Evolutionary conservation across 2,113 vertebrate genomes (phyloP).

Genomic region (Cyanoderma ruficeps): DNA sequence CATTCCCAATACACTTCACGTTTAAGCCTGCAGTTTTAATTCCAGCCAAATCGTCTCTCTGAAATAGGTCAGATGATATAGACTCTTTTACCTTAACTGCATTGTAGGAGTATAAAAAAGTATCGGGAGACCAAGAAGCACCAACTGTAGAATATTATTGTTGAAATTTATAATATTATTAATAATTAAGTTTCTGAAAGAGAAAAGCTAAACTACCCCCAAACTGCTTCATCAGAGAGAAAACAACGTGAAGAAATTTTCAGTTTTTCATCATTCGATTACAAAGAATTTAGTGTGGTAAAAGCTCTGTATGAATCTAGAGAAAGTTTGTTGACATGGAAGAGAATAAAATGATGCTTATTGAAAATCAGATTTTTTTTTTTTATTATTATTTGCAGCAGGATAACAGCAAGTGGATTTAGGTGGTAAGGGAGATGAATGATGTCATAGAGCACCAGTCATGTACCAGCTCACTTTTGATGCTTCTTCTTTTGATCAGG

Average conservation of each 20-base stretch:
- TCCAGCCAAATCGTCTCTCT: background rate
- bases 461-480: background rate
- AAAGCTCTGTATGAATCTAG: background rate
- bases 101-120: background rate
- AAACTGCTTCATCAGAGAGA: background rate
- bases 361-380: background rate
- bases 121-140: background rate
- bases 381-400: background rate
- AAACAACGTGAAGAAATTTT: background rate
- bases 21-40: background rate
- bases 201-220: background rate
- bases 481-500: background rate
- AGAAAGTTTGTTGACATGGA: background rate
- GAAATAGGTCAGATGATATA: background rate
- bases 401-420: background rate
- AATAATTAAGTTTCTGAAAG: background rate
- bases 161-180: background rate
- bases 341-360: background rate
- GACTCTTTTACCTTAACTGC: background rate
- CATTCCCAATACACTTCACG: background rate
- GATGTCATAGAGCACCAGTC: background rate
- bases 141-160: background rate
- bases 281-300: background rate
- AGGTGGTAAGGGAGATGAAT: background rate
- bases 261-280: background rate